These are phyloP conservation scores for Argyresthia albistria DNA, from an alignment of 2,888 invertebrate genomes.

Conservation along the genomic window DNA sequence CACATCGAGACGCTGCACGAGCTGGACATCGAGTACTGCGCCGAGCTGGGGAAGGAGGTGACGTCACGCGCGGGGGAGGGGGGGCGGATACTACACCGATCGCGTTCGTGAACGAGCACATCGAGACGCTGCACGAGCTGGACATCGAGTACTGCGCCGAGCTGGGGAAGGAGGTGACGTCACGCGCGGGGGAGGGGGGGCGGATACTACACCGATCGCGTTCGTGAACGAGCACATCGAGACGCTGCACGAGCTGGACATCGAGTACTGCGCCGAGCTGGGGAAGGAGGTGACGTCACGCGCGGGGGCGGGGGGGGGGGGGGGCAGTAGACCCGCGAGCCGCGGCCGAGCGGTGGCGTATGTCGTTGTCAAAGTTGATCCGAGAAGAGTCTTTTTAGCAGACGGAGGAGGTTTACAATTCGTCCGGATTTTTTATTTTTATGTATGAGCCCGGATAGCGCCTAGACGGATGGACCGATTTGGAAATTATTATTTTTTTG, in stretches of 20 bases:
- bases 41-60: constrained; percentile 88
- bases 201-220: too few species aligned
- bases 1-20: constrained; percentile 99
- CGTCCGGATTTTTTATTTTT: too few species aligned
- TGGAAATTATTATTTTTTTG: too few species aligned
- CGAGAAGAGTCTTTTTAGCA: not conserved
- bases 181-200: too few species aligned
- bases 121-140: constrained; percentile 96
- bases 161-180: constrained; percentile 85
- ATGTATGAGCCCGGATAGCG: too few species aligned
- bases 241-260: constrained; percentile 96
- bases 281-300: constrained; percentile 87
- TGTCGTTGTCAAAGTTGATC: not conserved
- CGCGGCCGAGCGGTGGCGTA: not conserved
- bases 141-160: constrained; percentile 96
- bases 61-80: too few species aligned
- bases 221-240: constrained; percentile 99
- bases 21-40: constrained; percentile 95
- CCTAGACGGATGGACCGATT: too few species aligned
- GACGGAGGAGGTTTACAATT: too few species aligned
- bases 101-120: constrained; percentile 97
- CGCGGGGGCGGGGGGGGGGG: too few species aligned
- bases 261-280: constrained; percentile 93
- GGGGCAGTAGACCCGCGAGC: too few species aligned
- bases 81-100: too few species aligned